phyloP scores from a whole-genome alignment of 2,888 invertebrate genomes.

The Rhaphigaster nebulosa region DNA sequence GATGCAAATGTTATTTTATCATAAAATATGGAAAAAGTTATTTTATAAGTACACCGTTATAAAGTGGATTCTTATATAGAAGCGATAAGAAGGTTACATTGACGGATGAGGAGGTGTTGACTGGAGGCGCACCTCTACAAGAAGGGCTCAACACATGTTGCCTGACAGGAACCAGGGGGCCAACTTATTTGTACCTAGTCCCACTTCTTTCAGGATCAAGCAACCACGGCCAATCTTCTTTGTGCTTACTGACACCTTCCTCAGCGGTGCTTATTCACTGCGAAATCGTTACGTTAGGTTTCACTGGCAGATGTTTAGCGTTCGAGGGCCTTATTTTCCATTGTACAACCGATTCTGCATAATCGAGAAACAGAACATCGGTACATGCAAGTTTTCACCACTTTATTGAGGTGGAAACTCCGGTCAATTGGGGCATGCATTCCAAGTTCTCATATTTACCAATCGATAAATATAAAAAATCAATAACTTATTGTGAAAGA shows the following conservation, averaged over 20 bases:
- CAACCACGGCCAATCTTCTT: slow-evolving; percentile 44
- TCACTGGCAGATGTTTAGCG: not conserved
- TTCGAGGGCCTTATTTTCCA: not conserved
- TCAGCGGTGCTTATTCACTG: slow-evolving; percentile 19
- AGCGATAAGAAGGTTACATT: slow-evolving; percentile 22
- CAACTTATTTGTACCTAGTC: slow-evolving; percentile 22
- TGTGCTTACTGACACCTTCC: not conserved
- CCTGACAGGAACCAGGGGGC: not conserved
- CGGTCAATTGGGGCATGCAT: no score
- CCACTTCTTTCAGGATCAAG: slow-evolving; percentile 47
- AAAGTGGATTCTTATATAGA: not conserved
- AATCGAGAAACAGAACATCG: not conserved
- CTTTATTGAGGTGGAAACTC: no score
- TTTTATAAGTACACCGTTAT: slow-evolving; percentile 3
- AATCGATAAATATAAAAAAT: no score
- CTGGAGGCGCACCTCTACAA: not conserved
- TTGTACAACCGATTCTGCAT: not conserved
- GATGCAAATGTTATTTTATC: slow-evolving; percentile 25
- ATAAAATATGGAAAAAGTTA: not conserved
- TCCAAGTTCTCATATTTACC: no score
- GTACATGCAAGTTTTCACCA: no score
- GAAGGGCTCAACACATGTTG: slow-evolving; percentile 19
- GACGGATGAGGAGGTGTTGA: slow-evolving; percentile 28
- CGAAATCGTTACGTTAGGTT: slow-evolving; percentile 4
- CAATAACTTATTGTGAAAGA: no score